Evolutionary conservation across 2,113 vertebrate genomes (phyloP).

Genomic region (Laticauda laticaudata): DNA sequence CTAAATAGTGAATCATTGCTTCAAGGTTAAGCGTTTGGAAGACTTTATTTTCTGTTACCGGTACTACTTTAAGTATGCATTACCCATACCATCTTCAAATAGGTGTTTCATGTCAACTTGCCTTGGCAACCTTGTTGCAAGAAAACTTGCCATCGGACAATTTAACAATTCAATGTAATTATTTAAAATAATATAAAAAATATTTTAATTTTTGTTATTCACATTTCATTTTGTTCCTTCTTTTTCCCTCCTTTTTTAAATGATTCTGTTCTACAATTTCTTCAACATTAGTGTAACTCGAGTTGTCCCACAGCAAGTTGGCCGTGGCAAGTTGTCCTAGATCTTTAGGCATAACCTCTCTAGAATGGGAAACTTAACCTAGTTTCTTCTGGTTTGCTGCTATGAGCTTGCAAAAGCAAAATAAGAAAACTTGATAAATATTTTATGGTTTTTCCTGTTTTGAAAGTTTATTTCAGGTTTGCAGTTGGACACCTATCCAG

Average conservation of each 20-base stretch:
- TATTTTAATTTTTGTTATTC: no score
- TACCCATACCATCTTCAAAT: not conserved
- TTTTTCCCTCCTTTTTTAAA: no score
- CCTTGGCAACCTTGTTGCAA: no score
- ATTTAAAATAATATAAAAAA: no score
- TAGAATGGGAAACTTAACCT: not conserved
- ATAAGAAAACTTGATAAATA: not conserved
- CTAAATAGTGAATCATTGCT: not conserved
- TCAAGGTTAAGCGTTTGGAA: not conserved
- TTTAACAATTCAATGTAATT: no score
- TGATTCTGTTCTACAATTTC: no score
- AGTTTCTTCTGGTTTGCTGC: not conserved
- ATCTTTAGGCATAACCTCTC: not conserved
- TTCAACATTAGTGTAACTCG: no score
- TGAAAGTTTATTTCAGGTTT: not conserved
- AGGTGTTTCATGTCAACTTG: not conserved
- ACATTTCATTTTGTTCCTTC: no score
- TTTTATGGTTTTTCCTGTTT: constrained; percentile 8
- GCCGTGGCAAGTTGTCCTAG: no score
- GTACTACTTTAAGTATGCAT: not conserved
- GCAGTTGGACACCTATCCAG: not conserved
- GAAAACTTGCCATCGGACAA: no score
- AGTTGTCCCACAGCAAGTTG: no score
- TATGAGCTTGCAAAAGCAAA: not conserved
- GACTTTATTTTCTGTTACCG: not conserved